Conservation (phyloP, 2,888 invertebrate genomes). For the Mimas tiliae region DNA sequence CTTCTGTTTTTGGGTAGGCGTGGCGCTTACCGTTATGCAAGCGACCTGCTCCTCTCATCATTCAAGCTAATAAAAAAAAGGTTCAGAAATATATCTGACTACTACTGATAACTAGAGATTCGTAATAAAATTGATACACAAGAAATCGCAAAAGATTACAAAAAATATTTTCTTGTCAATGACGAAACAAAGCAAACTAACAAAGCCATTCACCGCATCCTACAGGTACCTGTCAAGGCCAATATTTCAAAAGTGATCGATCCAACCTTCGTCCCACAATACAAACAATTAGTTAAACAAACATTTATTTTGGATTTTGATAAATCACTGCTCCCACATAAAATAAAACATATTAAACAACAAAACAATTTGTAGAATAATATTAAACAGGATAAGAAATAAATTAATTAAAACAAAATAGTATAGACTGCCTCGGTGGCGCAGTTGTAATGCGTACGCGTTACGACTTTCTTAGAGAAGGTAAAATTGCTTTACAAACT, state of each 20-base stretch:
- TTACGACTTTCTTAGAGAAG: too few species aligned
- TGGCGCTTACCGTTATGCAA: too few species aligned
- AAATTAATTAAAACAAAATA: background rate
- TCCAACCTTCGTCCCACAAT: conserved; percentile 28
- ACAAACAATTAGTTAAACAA: conserved; percentile 35
- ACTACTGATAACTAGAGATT: background rate
- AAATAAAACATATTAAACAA: background rate
- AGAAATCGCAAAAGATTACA: background rate
- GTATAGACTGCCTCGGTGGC: too few species aligned
- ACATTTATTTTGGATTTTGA: conserved; percentile 9
- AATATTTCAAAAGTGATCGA: background rate
- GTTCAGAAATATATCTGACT: too few species aligned
- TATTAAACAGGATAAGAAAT: background rate
- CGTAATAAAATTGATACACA: too few species aligned
- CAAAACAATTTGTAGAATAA: too few species aligned
- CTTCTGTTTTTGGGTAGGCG: too few species aligned
- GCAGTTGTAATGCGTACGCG: too few species aligned
- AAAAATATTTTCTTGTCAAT: background rate
- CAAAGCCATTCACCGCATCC: conserved; percentile 17
- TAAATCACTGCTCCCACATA: conserved; percentile 2
- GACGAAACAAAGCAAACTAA: background rate
- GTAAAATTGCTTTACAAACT: too few species aligned
- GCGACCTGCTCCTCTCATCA: too few species aligned
- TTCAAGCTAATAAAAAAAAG: too few species aligned
- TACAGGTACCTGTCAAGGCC: conserved; percentile 18